A percentile compares a stretch with the other conserved stretches of the same genome.
These are phyloP conservation scores for Acronicta psi DNA, from an alignment of 2,888 invertebrate species.

Conservation along the genomic window DNA sequence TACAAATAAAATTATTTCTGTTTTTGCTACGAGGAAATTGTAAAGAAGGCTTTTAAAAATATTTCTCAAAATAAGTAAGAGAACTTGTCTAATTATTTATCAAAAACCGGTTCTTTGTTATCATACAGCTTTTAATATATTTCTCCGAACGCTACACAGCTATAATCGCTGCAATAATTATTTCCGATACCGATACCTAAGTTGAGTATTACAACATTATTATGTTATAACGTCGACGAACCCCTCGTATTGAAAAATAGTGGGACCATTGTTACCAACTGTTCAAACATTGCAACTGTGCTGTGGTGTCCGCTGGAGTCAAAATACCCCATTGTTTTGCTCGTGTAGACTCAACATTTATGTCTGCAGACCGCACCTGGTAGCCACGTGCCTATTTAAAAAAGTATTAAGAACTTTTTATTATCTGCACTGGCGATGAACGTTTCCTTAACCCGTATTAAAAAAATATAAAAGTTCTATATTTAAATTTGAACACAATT, in stretches of 20 bases:
- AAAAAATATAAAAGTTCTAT: neutral
- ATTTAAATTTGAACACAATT: neutral
- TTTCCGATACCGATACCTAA: constrained; percentile 33
- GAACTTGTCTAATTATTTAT: neutral
- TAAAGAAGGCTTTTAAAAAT: no score
- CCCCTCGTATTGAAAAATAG: constrained; percentile 60
- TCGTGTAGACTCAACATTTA: constrained; percentile 75
- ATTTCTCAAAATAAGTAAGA: neutral
- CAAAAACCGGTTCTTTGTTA: neutral
- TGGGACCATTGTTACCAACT: constrained; percentile 77
- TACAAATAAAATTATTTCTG: no score
- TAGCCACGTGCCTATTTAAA: constrained; percentile 66
- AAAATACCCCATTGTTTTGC: constrained; percentile 81
- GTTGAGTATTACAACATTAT: constrained; percentile 45
- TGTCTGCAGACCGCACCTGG: constrained; percentile 72
- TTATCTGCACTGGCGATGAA: constrained; percentile 26
- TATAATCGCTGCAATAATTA: constrained; percentile 22
- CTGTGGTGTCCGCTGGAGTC: constrained; percentile 72
- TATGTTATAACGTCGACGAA: constrained; percentile 43
- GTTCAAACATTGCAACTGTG: constrained; percentile 71
- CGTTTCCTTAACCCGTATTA: neutral
- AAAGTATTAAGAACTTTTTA: constrained; percentile 36
- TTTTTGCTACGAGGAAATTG: no score
- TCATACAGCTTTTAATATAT: neutral
- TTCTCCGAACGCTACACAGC: neutral